phyloP scores from a whole-genome alignment of 2,888 invertebrate genomes.

The Cantharis flavilabris region DNA sequence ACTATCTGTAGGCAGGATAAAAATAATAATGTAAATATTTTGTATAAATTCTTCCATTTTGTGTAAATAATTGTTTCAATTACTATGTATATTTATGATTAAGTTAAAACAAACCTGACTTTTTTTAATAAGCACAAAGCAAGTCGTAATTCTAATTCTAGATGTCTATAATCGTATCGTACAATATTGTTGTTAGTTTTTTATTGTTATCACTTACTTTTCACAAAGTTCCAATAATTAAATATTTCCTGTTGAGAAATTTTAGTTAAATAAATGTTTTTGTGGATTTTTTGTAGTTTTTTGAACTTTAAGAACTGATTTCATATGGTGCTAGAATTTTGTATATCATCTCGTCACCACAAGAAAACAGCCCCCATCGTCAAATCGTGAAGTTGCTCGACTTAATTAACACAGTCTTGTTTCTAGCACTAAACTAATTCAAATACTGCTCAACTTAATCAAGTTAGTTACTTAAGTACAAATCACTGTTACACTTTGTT shows the following conservation, averaged over 20 bases:
- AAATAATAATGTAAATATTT: conserved; percentile 17
- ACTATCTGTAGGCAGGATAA: background rate
- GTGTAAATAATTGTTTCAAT: conserved; percentile 20
- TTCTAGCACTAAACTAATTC: conserved; percentile 33
- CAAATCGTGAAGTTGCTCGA: conserved; percentile 21
- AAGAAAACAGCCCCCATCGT: conserved; percentile 68
- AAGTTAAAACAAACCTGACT: conserved; percentile 4
- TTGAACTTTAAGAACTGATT: conserved; percentile 57
- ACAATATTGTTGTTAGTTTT: conserved; percentile 35
- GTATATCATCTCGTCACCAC: conserved; percentile 65
- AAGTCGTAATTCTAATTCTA: conserved; percentile 13
- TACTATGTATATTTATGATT: conserved; percentile 1
- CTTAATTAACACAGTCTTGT: background rate
- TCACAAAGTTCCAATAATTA: conserved; percentile 24
- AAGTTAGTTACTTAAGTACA: conserved; percentile 51
- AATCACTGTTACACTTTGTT: conserved; percentile 54
- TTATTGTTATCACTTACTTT: conserved; percentile 31
- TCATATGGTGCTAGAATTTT: conserved; percentile 73
- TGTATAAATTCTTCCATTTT: conserved; percentile 13
- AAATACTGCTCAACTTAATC: conserved; percentile 32
- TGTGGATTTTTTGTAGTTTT: conserved; percentile 10
- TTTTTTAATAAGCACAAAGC: background rate
- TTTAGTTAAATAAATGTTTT: conserved; percentile 30
- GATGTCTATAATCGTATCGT: conserved; percentile 28
- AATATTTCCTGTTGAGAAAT: conserved; percentile 21